Conservation (phyloP, 2,888 invertebrate genomes). For the Lomographa bimaculata region DNA sequence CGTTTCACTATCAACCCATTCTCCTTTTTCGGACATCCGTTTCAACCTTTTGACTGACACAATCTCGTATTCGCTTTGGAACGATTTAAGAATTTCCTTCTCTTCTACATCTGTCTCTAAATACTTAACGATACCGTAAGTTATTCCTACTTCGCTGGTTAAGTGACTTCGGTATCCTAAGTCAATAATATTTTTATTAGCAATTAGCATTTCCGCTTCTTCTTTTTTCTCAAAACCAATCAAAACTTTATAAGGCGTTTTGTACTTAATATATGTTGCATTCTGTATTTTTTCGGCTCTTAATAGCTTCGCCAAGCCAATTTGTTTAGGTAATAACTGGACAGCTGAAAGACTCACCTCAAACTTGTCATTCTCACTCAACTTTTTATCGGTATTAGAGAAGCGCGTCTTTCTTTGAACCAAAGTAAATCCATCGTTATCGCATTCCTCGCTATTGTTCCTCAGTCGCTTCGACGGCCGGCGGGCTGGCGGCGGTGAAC, state of each 20-base stretch:
- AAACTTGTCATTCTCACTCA: neutral
- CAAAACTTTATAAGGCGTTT: neutral
- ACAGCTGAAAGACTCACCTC: neutral
- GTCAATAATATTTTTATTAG: neutral
- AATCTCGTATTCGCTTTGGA: neutral
- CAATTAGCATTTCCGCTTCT: neutral
- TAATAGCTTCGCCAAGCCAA: neutral
- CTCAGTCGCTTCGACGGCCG: neutral
- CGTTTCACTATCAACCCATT: neutral
- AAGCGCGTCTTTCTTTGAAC: neutral
- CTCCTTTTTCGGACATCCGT: neutral
- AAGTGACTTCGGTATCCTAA: neutral
- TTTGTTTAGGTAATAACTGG: constrained; percentile 1
- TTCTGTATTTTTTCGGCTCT: neutral
- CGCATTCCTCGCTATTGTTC: neutral
- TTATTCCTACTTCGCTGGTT: neutral
- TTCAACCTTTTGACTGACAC: constrained; percentile 4
- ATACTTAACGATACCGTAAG: constrained; percentile 3
- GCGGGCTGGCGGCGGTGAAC: no score
- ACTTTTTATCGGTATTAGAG: no score
- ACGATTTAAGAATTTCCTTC: neutral
- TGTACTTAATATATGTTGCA: neutral
- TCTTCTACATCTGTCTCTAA: constrained; percentile 1
- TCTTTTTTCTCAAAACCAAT: constrained; percentile 1
- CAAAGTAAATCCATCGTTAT: neutral